These are phyloP conservation scores for Hirundo rustica DNA, from an alignment of 2,797 vertebrate species.

Conservation along the genomic window DNA sequence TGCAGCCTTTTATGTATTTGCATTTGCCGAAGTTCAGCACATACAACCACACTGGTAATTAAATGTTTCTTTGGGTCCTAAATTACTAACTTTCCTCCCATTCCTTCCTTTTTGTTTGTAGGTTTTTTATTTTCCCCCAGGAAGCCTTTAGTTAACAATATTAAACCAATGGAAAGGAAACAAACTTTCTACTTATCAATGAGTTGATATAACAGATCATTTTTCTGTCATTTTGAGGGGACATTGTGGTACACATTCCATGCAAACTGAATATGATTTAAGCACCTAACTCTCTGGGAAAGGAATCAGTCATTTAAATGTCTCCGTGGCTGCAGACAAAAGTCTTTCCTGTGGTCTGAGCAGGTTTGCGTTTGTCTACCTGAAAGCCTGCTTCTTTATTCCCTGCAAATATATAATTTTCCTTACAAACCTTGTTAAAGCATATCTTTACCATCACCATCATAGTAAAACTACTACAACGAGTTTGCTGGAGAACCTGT, in stretches of 20 bases:
- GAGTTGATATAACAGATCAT: background rate
- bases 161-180: background rate
- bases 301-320: conserved; percentile 35
- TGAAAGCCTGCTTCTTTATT: background rate
- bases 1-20: background rate
- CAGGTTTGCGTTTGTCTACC: background rate
- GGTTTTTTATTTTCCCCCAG: fast-evolving
- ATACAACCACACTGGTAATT: background rate
- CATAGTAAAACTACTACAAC: background rate
- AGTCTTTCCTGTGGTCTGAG: conserved; percentile 12
- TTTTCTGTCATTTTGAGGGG: background rate
- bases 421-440: conserved; percentile 31
- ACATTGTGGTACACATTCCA: background rate
- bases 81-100: background rate
- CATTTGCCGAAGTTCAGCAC: background rate
- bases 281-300: background rate
- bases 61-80: background rate
- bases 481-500: conserved; percentile 23
- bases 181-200: background rate
- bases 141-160: background rate
- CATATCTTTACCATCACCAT: background rate
- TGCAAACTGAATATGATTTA: background rate
- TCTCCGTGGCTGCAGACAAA: conserved; percentile 24
- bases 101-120: background rate
- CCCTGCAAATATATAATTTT: conserved; percentile 31